Base-by-base conservation (phyloP, 2,113 vertebrate species). In the Odontophorus gujanensis region DNA sequence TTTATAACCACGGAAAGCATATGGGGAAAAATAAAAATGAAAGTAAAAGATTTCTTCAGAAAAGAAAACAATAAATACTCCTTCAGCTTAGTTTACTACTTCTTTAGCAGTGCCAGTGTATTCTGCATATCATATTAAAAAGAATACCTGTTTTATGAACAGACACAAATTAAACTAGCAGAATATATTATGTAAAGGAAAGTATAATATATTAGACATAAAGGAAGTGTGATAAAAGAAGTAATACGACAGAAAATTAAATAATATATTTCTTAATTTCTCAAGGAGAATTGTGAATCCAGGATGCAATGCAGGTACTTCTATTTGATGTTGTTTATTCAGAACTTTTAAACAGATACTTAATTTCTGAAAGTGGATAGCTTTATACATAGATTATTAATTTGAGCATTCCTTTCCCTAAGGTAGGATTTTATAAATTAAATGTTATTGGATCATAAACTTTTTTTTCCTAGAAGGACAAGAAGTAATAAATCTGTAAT, bases 401-500 rank as follows among this genome's bases (percentile, higher is more conserved):
- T 14, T 5, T 63, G 34, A 84, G 25, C 67, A 68, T 17, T 57
- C 90, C 10, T 93, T 90, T 88, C 89, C 30, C 68, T 94, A 32
- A 81, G 74, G 59, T 89, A 73, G 30, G 22, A 84, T 91, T 95
- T 94, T 92, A 51, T 43, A 95, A 95, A 87, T 94, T 85, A 84
- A 95, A 86, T 94, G 91, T 79, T 85, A 91, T 80, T 91, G 73
- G 73, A 86, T 93, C 80, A 87, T 94, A 92, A 93, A 94, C 68
- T 90, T 81, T 14, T 55, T 53, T 3, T 21, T 80, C 69, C 40
- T 85, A 82, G 72, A 93, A 93, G 59, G 71, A 18, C 40, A 86
- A 90, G 81, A 85, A 82, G 79, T 87, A 93, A 93, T 97, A 97
- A 93, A 93, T 90, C 50, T 57, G 7, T 96, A 95, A 94, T 93